Evolutionary conservation across 2,888 invertebrate genomes (phyloP).

Genomic region (Hirtodrosophila trivittata): DNA sequence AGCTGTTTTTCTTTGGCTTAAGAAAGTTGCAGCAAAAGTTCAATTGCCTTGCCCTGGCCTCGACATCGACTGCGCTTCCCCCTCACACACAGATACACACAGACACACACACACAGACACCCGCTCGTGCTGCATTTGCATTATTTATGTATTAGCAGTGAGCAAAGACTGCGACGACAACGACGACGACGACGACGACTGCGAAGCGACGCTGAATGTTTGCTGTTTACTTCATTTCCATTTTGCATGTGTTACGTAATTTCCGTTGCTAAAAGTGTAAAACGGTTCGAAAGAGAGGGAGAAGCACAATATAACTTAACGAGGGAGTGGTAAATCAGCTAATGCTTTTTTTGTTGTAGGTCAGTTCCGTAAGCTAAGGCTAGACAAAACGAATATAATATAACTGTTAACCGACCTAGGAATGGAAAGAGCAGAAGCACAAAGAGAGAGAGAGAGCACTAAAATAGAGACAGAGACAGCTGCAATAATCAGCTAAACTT

Average conservation of each 20-base stretch:
- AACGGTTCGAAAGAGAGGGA: slow-evolving; percentile 8
- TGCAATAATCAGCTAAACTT: background rate
- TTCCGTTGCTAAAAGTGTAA: slow-evolving; percentile 59
- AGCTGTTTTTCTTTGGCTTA: slow-evolving; percentile 63
- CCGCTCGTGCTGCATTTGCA: slow-evolving; percentile 62
- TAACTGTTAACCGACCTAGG: slow-evolving; percentile 10
- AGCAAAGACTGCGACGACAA: slow-evolving; percentile 38
- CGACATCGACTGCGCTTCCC: slow-evolving; percentile 15
- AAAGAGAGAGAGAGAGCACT: background rate
- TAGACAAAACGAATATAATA: slow-evolving; percentile 21
- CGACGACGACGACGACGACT: slow-evolving; percentile 29
- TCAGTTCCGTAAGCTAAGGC: slow-evolving; percentile 41
- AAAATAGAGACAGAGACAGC: background rate
- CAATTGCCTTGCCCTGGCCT: slow-evolving; percentile 68
- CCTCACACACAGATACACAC: background rate
- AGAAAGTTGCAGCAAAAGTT: slow-evolving; percentile 74
- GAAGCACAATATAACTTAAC: slow-evolving; percentile 2
- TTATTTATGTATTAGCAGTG: slow-evolving; percentile 67
- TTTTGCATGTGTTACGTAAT: slow-evolving; percentile 74
- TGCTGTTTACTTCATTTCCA: slow-evolving; percentile 58
- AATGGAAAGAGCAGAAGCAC: background rate
- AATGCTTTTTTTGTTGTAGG: slow-evolving; percentile 50
- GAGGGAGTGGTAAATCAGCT: slow-evolving; percentile 46
- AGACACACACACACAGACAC: background rate
- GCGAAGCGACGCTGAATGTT: slow-evolving; percentile 31